Base-by-base conservation (phyloP, 2,797 vertebrate genomes). In the Notolabrus celidotus region DNA sequence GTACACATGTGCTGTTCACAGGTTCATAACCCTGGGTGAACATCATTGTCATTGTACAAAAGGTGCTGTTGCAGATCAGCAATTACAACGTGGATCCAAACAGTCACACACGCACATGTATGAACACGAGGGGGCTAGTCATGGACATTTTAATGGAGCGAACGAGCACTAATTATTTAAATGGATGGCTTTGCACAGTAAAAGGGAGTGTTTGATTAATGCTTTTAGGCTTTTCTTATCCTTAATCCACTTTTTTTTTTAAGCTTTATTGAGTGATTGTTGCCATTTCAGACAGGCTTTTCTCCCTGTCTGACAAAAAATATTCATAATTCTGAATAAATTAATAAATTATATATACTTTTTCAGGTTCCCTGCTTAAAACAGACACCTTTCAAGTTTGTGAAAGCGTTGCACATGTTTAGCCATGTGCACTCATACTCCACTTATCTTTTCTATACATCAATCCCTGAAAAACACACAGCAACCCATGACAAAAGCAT, bases 321-420 rank as follows among this genome's bases (percentile, higher is more conserved):
- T 0, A 22, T 20, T 27, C 17, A 54, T 60, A 9, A 27, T 16
- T 20, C 5, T 7, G 5, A 20, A 25, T 6, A 43, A 22, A 33
- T 17, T 6, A 8, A 47, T 22, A 22, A 7, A 47, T 39, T 7
- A 3, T 36, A 41, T 29, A 17, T 9, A 5, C 5, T 31, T 5
- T 31, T 31, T 31, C 9, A 6, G 17, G 15, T 11, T 10, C 58
- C 46, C 23, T 38, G 25, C 3, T 5, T 29, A 15, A 53, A 75
- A 50, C 14, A 1, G 29, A 56, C 11, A 34, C n/a, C 34, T 70
- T 27, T 29, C 43, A n/a, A 36, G 23, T 23, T 31, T 15, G 6
- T 43, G 67, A 72, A 68, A 46, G 43, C 71, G 22, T 50, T 29
- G 12, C 89, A 90, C 86, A 79, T 87, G 89, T 49, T 67, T 25